Evolutionary conservation across 92 coral and sea anemone species (phyloP), one percentile per base, ranked within the genome.

Genomic region (Desmophyllum pertusum): DNA sequence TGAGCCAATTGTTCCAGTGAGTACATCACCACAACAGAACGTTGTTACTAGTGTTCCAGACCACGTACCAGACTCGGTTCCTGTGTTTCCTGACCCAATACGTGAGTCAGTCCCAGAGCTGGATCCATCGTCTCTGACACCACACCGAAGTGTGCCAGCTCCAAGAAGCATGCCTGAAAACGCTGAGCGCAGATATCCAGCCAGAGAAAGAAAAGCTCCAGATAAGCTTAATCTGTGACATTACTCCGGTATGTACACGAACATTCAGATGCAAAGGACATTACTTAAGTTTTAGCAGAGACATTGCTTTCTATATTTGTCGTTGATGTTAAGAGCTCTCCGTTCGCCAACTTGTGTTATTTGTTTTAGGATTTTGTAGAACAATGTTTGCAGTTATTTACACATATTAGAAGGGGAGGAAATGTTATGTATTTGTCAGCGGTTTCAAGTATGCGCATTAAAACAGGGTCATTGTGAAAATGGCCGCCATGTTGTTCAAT

Each of bases 121-220:
- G 13, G 35, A 41, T 21, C 75, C 30, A 40, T 35, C 75, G 13
- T 40, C 52, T 6, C 75, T 1, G 31, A 15, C 4, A 18, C 46
- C 38, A 9, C 74, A 8, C 48, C 52, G 10, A n/a, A 41, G 75
- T 39, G 75, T 1, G 75, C 8, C 75, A 0, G 17, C 8, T 70
- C 35, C 52, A 70, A 23, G 35, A 33, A 41, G 40, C 50, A 19
- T 10, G 31, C 75, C 52, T 19, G 1, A 8, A 8, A 70, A 10
- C 10, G 75, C 75, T 70, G 36, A 70, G 36, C 52, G 52, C 50
- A 70, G 75, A 70, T 70, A 41, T 35, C 75, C 37, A 41, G 52
- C 51, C 75, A 38, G 75, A 70, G 75, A 70, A 31, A 41, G 75
- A 41, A 41, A 70, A 70, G 74, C 52, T 30, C 75, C 75, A 38